Evolutionary conservation across 2,113 vertebrate species (phyloP).

Genomic region (Mola mola): DNA sequence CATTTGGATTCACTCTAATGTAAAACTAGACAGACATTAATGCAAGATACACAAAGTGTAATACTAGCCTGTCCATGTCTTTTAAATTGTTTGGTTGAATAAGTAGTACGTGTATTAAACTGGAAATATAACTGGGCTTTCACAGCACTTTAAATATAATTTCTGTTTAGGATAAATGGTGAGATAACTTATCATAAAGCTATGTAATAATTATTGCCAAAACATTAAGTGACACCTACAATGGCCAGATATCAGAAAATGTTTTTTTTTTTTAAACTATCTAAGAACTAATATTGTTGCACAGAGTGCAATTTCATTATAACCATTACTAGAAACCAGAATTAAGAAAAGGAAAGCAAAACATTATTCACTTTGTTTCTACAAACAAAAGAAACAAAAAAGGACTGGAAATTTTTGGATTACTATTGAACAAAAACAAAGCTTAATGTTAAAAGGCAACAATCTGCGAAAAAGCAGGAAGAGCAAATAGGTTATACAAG

Average conservation of each 20-base stretch:
- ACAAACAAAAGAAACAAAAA: background rate
- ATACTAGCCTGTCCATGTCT: constrained; percentile 55
- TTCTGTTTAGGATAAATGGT: background rate
- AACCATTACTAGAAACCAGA: background rate
- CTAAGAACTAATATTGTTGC: background rate
- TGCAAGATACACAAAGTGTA: constrained; percentile 37
- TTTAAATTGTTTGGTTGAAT: constrained; percentile 54
- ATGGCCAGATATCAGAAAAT: no score
- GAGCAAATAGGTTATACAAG: constrained; percentile 35
- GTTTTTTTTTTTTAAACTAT: no score
- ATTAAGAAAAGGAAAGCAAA: background rate
- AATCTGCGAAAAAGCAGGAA: constrained; percentile 27
- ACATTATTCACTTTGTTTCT: constrained; percentile 8
- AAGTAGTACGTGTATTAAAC: background rate
- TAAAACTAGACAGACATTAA: constrained; percentile 47
- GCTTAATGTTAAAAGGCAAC: background rate
- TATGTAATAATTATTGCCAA: background rate
- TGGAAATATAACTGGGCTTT: background rate
- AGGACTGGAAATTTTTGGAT: no score
- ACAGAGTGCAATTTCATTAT: background rate
- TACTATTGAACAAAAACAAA: background rate
- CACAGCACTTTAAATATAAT: constrained; percentile 5
- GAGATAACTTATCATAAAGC: constrained; percentile 1
- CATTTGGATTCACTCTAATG: constrained; percentile 42
- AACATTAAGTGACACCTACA: background rate